Conservation (phyloP, 2,113 vertebrate species). For the Alligator mississippiensis region DNA sequence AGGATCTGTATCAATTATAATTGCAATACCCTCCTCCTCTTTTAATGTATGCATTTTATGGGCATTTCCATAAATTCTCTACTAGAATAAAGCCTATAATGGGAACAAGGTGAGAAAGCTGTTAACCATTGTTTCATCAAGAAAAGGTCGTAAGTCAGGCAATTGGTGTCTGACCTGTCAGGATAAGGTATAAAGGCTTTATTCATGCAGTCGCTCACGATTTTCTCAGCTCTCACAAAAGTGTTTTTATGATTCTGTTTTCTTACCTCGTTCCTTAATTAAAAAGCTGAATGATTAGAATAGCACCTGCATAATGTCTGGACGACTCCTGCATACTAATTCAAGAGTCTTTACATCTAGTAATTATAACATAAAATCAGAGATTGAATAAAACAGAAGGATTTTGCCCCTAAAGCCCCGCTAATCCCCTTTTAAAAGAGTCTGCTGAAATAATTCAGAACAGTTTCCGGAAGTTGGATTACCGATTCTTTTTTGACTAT, state of each 20-base stretch:
- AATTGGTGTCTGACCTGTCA: conserved; percentile 84
- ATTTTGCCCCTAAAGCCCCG: conserved; percentile 88
- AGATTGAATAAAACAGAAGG: conserved; percentile 89
- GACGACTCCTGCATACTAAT: conserved; percentile 87
- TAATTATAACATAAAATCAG: conserved; percentile 97
- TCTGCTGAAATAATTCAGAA: conserved; percentile 98
- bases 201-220: conserved; percentile 80
- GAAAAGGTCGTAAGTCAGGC: conserved; percentile 85
- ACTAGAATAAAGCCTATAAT: conserved; percentile 75
- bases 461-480: conserved; percentile 99
- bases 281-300: conserved; percentile 87
- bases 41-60: conserved; percentile 74
- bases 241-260: conserved; percentile 87
- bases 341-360: conserved; percentile 88
- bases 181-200: conserved; percentile 84
- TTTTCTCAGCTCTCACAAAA: conserved; percentile 86
- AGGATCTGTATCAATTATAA: conserved; percentile 69
- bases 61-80: conserved; percentile 77
- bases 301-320: conserved; percentile 90
- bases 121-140: conserved; percentile 82
- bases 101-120: conserved; percentile 84
- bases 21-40: conserved; percentile 62
- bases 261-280: conserved; percentile 87
- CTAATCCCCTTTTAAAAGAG: conserved; percentile 99
- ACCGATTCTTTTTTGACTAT: conserved; percentile 89